Evolutionary conservation across 2,888 invertebrate species (phyloP), one percentile per base, ranked within the genome.

Genomic region (Rutpela maculata): DNA sequence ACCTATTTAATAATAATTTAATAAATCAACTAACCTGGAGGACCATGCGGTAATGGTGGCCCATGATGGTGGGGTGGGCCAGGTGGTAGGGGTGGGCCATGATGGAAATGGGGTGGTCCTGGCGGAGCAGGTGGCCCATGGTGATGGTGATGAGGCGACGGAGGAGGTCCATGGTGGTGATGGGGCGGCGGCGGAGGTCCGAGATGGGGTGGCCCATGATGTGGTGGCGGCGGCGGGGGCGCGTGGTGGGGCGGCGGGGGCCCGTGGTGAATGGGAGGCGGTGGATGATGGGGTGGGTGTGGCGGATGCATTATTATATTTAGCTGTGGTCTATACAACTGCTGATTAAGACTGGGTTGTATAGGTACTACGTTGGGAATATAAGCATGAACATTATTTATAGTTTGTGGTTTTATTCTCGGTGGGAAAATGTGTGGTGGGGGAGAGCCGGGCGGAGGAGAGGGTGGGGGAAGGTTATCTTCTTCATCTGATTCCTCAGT

Each of bases 371-470:
- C 59, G 69, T 60, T 38, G 26, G 77, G 69, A 15, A 83, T 74
- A 60, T 80, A 79, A 5, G 87, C 86, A 70, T 86, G 87, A 59
- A 89, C 84, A 77, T 88, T 89, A 78, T 88, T 88, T 43, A 88
- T 85, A 19, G 85, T 76, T 75, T 85, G 86, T 11, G 83, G 82
- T 83, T 90, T 90, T 19, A 89, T 83, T 31, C 90, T 85, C 0
- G 89, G 87, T 12, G 92, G 92, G 88, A 91, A 92, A 19, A 92
- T 81, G 82, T 92, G 91, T 0, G 91, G 91, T 0, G 93, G 93
- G 2, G 92, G 92, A 7, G 92, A 92, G 18, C 92, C 92, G 0
- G 92, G 92, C 0, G 93, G 92, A 1, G 93, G 93, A 0, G 93
- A 92, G 0, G 93, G 93, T 12, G 93, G 92, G 7, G 92, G 91